Evolutionary conservation across 2,113 vertebrate species (phyloP).

Genomic region (Apodemus sylvaticus): DNA sequence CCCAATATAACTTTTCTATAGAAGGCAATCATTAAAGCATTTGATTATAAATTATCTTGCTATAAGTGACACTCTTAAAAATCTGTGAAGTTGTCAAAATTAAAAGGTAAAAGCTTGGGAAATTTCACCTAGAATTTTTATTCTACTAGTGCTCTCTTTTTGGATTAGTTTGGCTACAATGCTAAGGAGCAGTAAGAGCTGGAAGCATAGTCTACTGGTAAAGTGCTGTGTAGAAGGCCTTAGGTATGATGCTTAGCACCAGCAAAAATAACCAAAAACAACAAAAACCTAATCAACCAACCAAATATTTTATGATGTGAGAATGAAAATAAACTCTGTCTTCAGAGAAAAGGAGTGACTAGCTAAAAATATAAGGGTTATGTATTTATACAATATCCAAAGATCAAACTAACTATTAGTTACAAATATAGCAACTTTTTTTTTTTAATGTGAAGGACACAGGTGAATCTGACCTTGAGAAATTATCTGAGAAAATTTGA

Average conservation of each 20-base stretch:
- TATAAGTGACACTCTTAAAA: not conserved
- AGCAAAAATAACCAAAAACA: not conserved
- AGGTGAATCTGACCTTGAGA: not conserved
- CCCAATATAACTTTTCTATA: conserved; percentile 26
- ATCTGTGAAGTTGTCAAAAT: conserved; percentile 44
- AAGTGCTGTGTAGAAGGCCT: not conserved
- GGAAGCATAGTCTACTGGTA: not conserved
- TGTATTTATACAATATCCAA: not conserved
- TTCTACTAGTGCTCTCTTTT: not conserved
- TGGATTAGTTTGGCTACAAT: conserved; percentile 33
- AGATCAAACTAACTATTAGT: conserved; percentile 51
- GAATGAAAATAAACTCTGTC: not conserved
- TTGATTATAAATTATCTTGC: conserved; percentile 37
- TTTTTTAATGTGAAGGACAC: not conserved
- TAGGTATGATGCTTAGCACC: not conserved
- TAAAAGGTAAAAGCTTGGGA: not conserved
- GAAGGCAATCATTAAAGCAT: conserved; percentile 36
- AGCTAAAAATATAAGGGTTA: not conserved
- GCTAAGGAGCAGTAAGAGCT: not conserved
- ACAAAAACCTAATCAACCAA: not conserved
- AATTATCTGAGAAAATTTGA: conserved; percentile 13
- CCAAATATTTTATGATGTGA: conserved; percentile 3
- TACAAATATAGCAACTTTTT: not conserved
- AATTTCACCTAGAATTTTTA: conserved; percentile 35
- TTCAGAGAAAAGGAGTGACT: conserved; percentile 10